Evolutionary conservation across 2,888 invertebrate species (phyloP).

Genomic region (Venustoraphidia nigricollis): DNA sequence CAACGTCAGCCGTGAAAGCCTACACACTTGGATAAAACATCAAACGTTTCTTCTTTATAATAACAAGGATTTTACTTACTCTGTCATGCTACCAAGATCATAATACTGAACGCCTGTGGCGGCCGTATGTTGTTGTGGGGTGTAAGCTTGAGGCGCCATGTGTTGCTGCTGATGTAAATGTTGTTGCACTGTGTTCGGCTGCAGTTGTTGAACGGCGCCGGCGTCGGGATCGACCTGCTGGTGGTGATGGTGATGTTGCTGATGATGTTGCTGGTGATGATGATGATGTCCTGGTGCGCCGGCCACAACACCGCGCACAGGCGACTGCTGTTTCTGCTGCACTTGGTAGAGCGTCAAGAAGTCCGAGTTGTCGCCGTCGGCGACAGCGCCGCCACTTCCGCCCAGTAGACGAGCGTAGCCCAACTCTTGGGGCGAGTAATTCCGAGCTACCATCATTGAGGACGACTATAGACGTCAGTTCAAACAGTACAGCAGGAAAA

Average conservation of each 20-base stretch:
- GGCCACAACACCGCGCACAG: not conserved
- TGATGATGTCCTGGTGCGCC: not conserved
- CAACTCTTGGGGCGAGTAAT: not conserved
- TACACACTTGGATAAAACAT: too few species aligned
- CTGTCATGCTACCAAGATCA: conserved; percentile 23
- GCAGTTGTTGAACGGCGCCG: not conserved
- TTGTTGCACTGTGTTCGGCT: not conserved
- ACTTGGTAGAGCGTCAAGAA: not conserved
- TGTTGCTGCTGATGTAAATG: not conserved
- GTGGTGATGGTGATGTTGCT: not conserved
- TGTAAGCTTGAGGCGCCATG: not conserved
- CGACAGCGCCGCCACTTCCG: not conserved
- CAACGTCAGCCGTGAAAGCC: too few species aligned
- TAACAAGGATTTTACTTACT: conserved; percentile 19
- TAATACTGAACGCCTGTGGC: conserved; percentile 16
- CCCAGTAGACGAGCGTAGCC: not conserved
- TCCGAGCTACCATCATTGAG: not conserved
- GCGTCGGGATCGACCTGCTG: not conserved
- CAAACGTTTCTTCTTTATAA: too few species aligned
- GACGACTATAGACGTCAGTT: too few species aligned
- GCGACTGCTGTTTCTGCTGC: not conserved
- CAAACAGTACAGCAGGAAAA: too few species aligned
- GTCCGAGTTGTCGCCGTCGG: not conserved
- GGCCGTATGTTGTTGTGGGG: not conserved
- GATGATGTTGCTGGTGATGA: not conserved